phyloP scores from a whole-genome alignment of 2,113 vertebrate genomes.

The Notechis scutatus region DNA sequence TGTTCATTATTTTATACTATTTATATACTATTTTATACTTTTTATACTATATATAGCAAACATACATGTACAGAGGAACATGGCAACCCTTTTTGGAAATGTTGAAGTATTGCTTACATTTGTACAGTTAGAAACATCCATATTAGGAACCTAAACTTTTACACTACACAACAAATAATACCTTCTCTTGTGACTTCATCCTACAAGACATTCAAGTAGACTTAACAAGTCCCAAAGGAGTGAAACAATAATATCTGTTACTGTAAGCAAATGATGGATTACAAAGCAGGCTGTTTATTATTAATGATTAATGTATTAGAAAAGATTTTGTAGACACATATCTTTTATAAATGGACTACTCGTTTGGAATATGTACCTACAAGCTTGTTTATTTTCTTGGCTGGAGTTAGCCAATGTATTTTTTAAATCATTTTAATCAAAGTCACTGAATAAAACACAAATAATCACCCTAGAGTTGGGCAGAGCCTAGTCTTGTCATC shows the following conservation, averaged over 20 bases:
- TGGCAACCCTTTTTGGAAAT: not conserved
- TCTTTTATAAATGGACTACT: constrained; percentile 41
- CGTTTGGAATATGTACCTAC: not conserved
- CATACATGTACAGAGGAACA: not conserved
- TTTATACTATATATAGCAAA: not conserved
- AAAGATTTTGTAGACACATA: not conserved
- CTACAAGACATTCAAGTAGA: constrained; percentile 34
- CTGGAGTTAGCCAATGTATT: not conserved
- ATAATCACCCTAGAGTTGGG: not conserved
- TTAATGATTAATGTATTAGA: constrained; percentile 63
- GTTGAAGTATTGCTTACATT: not conserved
- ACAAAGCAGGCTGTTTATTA: constrained; percentile 62
- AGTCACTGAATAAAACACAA: not conserved
- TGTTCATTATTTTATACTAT: not conserved
- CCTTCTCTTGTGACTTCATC: constrained; percentile 25
- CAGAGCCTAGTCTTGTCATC: not conserved
- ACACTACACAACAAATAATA: not conserved
- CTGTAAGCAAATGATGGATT: constrained; percentile 63
- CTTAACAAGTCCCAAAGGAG: constrained; percentile 55
- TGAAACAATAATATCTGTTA: constrained; percentile 59
- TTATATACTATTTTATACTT: not conserved
- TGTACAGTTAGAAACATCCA: not conserved
- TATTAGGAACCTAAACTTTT: not conserved
- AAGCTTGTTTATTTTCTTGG: not conserved
- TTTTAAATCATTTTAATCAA: not conserved